phyloP scores from a whole-genome alignment of 2,888 invertebrate species.

The Dermolepida albohirtum region DNA sequence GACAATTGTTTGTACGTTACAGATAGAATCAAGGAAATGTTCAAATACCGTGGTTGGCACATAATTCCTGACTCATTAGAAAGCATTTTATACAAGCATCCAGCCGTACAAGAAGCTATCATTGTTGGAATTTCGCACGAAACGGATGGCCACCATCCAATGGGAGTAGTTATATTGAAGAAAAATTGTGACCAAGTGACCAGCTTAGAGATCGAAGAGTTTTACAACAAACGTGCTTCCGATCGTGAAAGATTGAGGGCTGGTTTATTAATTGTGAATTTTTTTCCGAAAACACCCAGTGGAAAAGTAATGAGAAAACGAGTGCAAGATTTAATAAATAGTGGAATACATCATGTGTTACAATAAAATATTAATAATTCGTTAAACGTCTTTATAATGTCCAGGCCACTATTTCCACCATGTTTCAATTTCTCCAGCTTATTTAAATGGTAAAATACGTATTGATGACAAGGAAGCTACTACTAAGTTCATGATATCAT shows the following conservation, averaged over 20 bases:
- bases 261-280: conserved; percentile 40
- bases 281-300: conserved; percentile 39
- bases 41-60: conserved; percentile 54
- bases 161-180: conserved; percentile 21
- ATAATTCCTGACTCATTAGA: conserved; percentile 57
- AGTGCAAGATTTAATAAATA: conserved; percentile 5
- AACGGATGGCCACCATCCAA: conserved; percentile 21
- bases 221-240: conserved; percentile 26
- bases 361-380: too few relatives aligned
- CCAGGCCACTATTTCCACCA: too few relatives aligned
- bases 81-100: conserved; percentile 50
- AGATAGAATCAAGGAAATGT: conserved; percentile 55
- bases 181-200: conserved; percentile 36
- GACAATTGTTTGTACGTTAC: conserved; percentile 53
- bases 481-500: too few relatives aligned
- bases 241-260: conserved; percentile 42
- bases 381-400: too few relatives aligned
- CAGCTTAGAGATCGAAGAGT: conserved; percentile 46
- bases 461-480: too few relatives aligned
- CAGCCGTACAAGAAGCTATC: conserved; percentile 52
- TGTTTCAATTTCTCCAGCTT: too few relatives aligned
- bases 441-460: too few relatives aligned
- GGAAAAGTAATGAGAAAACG: conserved; percentile 38
- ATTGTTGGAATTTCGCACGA: conserved; percentile 53
- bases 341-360: neutral